Conservation (phyloP, 1,140 invertebrate species). For the Sogatella furcifera region DNA sequence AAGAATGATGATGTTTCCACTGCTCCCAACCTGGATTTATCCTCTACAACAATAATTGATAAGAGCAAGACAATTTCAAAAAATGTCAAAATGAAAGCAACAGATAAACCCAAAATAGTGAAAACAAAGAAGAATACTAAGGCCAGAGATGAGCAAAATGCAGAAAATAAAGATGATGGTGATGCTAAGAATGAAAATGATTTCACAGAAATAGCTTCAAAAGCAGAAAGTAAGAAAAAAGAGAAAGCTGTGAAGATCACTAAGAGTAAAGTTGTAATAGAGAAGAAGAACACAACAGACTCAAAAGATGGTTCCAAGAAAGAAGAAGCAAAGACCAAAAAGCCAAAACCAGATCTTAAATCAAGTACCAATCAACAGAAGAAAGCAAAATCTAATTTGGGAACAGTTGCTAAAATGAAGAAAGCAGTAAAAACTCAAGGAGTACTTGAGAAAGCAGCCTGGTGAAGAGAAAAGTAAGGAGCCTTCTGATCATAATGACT, state of each 20-base stretch:
- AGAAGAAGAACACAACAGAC: background rate
- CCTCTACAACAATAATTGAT: background rate
- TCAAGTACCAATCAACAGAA: constrained; percentile 3
- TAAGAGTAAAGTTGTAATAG: constrained; percentile 2
- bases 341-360: background rate
- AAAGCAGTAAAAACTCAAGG: background rate
- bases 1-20: background rate
- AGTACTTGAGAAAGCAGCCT: constrained; percentile 3
- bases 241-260: background rate
- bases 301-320: constrained; percentile 6
- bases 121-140: constrained; percentile 7
- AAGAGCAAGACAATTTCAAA: background rate
- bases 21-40: too few species aligned
- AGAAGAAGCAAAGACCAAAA: constrained; percentile 5
- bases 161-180: background rate
- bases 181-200: background rate
- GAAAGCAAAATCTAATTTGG: background rate
- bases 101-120: constrained; percentile 7
- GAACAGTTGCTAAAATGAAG: constrained; percentile 1
- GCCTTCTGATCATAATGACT: background rate
- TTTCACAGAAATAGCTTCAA: background rate
- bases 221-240: background rate
- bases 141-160: background rate
- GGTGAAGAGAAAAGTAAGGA: constrained; percentile 5
- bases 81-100: background rate